A percentile compares a stretch with the other conserved stretches of the same genome.
Evolutionary conservation across 2,113 vertebrate species (phyloP).

Genomic region (Panthera leo): DNA sequence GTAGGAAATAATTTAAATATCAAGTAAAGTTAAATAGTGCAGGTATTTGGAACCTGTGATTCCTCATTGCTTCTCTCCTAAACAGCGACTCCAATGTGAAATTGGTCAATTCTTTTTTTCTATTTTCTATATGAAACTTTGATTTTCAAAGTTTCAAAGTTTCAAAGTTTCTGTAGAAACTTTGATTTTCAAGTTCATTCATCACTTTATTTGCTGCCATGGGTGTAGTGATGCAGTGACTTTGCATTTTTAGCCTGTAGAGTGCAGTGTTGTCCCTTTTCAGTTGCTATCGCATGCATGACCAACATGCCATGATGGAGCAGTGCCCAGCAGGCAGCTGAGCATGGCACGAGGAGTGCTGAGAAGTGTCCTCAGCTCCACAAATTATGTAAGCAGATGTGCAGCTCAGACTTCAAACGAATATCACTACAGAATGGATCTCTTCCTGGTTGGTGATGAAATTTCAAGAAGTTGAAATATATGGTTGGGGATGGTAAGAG

Average conservation of each 20-base stretch:
- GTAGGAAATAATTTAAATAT: not conserved
- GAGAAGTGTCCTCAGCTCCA: not conserved
- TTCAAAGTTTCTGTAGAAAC: not conserved
- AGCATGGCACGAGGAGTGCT: not conserved
- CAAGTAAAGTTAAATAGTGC: not conserved
- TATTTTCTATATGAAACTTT: not conserved
- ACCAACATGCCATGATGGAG: fast-evolving
- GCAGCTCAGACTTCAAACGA: not conserved
- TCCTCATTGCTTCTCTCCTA: not conserved
- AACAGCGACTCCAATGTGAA: not conserved
- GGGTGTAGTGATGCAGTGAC: not conserved
- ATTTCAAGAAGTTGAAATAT: not conserved
- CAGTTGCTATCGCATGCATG: too few relatives aligned
- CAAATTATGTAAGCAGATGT: not conserved
- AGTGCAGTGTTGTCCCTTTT: not conserved
- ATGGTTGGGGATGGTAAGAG: not conserved
- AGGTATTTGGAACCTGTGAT: not conserved
- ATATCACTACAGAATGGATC: not conserved
- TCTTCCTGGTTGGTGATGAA: not conserved
- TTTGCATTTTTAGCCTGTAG: not conserved
- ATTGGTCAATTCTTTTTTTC: not conserved
- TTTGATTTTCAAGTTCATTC: not conserved
- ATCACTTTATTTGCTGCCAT: not conserved
- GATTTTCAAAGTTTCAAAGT: not conserved
- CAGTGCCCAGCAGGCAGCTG: too few relatives aligned